Conservation (phyloP, 1,140 invertebrate species). For the Pentalonia nigronervosa region DNA sequence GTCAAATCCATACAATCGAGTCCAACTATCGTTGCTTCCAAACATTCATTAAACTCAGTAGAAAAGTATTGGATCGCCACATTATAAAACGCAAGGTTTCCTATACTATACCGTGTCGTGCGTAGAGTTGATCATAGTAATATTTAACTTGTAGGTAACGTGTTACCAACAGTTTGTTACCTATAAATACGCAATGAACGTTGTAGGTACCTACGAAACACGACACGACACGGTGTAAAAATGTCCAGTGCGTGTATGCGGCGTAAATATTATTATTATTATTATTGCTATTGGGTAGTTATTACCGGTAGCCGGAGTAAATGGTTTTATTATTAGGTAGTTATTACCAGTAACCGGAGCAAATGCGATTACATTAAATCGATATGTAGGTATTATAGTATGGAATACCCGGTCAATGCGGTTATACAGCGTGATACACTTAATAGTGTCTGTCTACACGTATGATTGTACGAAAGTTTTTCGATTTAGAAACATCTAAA, state of each 20-base stretch:
- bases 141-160: background rate
- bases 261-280: background rate
- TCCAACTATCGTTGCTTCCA: no score
- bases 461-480: no score
- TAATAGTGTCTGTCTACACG: no score
- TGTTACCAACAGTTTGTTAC: background rate
- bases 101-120: no score
- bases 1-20: no score
- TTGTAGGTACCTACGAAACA: background rate
- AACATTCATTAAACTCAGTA: no score
- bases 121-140: background rate
- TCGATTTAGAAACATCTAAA: no score
- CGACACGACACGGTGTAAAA: background rate
- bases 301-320: background rate
- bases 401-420: background rate
- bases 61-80: no score
- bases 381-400: no score
- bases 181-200: background rate
- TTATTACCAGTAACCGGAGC: background rate
- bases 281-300: no score
- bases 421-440: background rate
- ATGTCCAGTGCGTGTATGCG: background rate
- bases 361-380: background rate
- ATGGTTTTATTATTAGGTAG: no score
- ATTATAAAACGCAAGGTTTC: background rate